phyloP scores from a whole-genome alignment of 2,113 vertebrate genomes.

The Hoplias malabaricus region DNA sequence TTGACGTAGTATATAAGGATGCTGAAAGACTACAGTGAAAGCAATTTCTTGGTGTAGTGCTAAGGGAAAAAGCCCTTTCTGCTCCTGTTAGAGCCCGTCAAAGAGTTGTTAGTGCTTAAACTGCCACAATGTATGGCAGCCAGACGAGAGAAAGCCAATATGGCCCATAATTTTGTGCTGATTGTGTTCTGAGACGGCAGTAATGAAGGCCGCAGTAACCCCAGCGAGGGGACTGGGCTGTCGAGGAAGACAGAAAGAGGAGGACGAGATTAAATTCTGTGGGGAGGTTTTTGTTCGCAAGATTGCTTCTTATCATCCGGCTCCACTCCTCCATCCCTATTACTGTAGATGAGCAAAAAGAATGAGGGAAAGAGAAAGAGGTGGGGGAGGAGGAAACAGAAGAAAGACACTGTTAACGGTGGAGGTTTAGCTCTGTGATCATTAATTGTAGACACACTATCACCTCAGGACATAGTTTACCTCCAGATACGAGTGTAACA shows the following conservation, averaged over 20 bases:
- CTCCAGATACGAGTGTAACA: too few relatives aligned
- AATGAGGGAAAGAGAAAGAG: constrained; percentile 34
- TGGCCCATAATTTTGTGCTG: constrained; percentile 67
- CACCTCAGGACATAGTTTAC: background rate
- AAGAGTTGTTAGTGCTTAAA: constrained; percentile 38
- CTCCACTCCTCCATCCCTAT: constrained; percentile 67
- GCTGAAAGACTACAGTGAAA: constrained; percentile 9
- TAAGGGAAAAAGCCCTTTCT: background rate
- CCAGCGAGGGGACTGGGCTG: constrained; percentile 55
- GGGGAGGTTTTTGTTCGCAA: constrained; percentile 70
- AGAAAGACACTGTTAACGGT: constrained; percentile 58
- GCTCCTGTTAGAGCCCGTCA: constrained; percentile 1
- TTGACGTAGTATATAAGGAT: constrained; percentile 16
- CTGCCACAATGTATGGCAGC: constrained; percentile 35
- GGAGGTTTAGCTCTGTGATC: constrained; percentile 66
- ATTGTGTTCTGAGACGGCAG: constrained; percentile 67
- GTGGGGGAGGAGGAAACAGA: constrained; percentile 25
- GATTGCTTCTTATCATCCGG: constrained; percentile 74
- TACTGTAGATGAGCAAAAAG: constrained; percentile 59
- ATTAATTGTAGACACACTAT: constrained; percentile 4
- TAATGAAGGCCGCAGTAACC: constrained; percentile 71
- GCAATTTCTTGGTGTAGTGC: constrained; percentile 8
- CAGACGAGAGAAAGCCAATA: constrained; percentile 41
- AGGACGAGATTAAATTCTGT: constrained; percentile 77
- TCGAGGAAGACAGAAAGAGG: constrained; percentile 71